Evolutionary conservation across 2,797 vertebrate genomes (phyloP).

Genomic region (Aplochiton taeniatus): DNA sequence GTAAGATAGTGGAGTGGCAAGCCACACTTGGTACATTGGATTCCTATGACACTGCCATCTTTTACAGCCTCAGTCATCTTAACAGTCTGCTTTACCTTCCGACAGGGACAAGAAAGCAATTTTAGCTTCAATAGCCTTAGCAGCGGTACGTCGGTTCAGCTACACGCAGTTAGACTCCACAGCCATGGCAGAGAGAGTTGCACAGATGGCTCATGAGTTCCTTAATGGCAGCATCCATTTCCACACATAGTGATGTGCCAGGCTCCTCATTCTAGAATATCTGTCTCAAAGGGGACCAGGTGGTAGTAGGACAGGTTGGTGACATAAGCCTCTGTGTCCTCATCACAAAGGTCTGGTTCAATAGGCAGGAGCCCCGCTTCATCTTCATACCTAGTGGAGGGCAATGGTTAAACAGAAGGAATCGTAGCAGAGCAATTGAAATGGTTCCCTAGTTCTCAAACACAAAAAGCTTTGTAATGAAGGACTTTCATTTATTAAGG

Average conservation of each 20-base stretch:
- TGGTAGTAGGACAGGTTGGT: constrained; percentile 98
- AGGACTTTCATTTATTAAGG: too few species aligned
- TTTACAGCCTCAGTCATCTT: neutral
- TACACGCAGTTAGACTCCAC: constrained; percentile 3
- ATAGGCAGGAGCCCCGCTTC: constrained; percentile 79
- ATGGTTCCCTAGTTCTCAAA: neutral
- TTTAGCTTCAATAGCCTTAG: too few species aligned
- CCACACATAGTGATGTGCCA: constrained; percentile 36
- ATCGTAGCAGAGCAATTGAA: neutral
- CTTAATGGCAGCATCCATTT: constrained; percentile 2
- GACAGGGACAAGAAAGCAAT: neutral
- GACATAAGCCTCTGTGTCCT: constrained; percentile 90
- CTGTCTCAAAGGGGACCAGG: constrained; percentile 94
- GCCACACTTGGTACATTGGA: too few species aligned
- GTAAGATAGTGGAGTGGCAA: too few species aligned
- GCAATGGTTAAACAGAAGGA: constrained; percentile 13
- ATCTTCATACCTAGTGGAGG: constrained; percentile 83
- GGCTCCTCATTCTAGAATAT: constrained; percentile 93
- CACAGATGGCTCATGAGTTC: constrained; percentile 29
- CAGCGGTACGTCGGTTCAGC: constrained; percentile 12
- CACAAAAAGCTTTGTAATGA: too few species aligned
- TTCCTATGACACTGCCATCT: too few species aligned
- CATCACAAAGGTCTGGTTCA: constrained; percentile 83
- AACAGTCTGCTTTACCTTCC: neutral
- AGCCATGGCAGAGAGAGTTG: constrained; percentile 4